These are phyloP conservation scores for Tinea pellionella DNA, from an alignment of 2,888 invertebrate genomes.

Conservation along the genomic window DNA sequence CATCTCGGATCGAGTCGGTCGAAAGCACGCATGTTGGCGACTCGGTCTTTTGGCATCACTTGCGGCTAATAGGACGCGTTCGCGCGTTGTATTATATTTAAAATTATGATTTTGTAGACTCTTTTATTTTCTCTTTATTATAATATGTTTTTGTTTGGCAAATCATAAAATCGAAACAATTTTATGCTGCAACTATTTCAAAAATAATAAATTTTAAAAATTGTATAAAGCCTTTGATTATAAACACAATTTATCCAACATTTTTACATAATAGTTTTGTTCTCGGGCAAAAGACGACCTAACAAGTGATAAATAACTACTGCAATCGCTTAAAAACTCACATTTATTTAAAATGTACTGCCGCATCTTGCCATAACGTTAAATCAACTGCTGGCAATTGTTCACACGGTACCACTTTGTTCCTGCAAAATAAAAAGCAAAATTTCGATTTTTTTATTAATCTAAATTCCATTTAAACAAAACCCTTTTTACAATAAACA, in stretches of 20 bases:
- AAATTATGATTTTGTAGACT: too few relatives aligned
- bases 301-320: neutral
- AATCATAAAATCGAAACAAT: too few relatives aligned
- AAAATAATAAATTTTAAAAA: neutral
- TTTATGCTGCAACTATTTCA: too few relatives aligned
- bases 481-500: neutral
- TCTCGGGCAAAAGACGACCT: neutral
- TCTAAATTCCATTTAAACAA: neutral
- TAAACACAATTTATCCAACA: too few relatives aligned
- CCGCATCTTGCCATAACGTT: conserved; percentile 60
- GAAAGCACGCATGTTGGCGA: too few relatives aligned
- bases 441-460: neutral
- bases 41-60: too few relatives aligned
- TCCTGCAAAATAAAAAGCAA: conserved; percentile 40
- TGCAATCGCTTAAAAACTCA: neutral
- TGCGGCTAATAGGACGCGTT: too few relatives aligned
- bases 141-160: too few relatives aligned
- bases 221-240: neutral
- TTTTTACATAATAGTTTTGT: too few relatives aligned
- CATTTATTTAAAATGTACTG: conserved; percentile 18
- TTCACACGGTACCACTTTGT: conserved; percentile 62
- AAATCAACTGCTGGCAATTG: conserved; percentile 58
- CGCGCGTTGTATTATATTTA: too few relatives aligned
- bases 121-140: too few relatives aligned
- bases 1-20: too few relatives aligned